Conservation (phyloP, 2,797 vertebrate species). For the Pseudotriccus pelzelni region DNA sequence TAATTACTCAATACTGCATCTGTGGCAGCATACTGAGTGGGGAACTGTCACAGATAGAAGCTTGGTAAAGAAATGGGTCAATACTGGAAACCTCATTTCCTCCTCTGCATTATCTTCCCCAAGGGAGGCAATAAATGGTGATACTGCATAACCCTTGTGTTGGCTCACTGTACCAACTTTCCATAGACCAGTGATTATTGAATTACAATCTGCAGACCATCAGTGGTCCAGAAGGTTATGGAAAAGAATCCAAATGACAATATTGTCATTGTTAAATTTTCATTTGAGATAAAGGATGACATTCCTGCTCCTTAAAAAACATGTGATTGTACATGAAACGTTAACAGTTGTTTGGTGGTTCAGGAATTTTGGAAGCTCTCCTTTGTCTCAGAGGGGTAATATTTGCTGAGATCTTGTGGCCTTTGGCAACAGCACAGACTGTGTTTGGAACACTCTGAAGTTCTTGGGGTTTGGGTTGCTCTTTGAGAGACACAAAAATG, state of each 20-base stretch:
- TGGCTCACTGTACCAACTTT: neutral
- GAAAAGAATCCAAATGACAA: neutral
- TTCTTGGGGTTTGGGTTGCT: neutral
- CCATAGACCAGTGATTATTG: neutral
- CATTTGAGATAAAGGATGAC: rapidly evolving
- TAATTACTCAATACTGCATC: neutral
- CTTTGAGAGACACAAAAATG: neutral
- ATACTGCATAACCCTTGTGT: rapidly evolving
- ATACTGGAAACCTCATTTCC: neutral
- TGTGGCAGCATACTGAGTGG: neutral
- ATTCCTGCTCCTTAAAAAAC: neutral
- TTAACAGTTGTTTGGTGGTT: neutral
- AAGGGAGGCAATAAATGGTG: neutral
- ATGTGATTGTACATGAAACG: rapidly evolving
- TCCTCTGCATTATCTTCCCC: neutral
- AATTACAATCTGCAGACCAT: neutral
- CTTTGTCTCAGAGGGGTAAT: neutral
- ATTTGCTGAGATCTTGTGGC: neutral
- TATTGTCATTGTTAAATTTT: neutral
- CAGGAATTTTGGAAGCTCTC: neutral
- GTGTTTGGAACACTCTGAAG: neutral
- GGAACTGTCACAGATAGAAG: neutral
- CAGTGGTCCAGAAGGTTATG: neutral
- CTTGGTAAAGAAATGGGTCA: neutral
- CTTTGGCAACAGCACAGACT: neutral